These are phyloP conservation scores for Donacobius atricapilla DNA, from an alignment of 2,113 vertebrate genomes.

Conservation along the genomic window DNA sequence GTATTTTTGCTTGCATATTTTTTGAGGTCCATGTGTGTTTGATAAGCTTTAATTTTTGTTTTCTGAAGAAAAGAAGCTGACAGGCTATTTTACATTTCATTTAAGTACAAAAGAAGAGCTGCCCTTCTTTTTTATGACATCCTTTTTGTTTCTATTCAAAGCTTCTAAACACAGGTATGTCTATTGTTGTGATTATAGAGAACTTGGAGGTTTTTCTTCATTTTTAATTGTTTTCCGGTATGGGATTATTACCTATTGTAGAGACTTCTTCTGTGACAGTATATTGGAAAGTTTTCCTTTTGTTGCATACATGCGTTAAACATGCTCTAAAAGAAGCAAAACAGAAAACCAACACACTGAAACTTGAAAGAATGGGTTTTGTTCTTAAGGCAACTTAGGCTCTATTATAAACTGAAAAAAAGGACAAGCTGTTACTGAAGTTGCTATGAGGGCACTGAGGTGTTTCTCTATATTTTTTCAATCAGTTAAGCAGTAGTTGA, in stretches of 20 bases:
- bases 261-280: fast-evolving
- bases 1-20: fast-evolving
- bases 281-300: fast-evolving
- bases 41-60: fast-evolving
- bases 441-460: fast-evolving
- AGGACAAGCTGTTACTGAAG: fast-evolving
- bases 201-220: fast-evolving
- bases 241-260: fast-evolving
- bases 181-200: fast-evolving
- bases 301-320: fast-evolving
- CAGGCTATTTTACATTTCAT: fast-evolving
- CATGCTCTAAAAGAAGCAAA: background rate
- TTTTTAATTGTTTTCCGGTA: fast-evolving
- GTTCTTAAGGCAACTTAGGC: fast-evolving
- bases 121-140: fast-evolving
- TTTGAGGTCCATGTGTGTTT: fast-evolving
- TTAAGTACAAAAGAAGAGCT: background rate
- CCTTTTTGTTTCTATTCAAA: fast-evolving
- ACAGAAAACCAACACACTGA: background rate
- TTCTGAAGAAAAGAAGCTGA: fast-evolving
- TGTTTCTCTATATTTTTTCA: fast-evolving
- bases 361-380: fast-evolving
- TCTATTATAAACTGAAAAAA: fast-evolving
- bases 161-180: fast-evolving
- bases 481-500: fast-evolving